Evolutionary conservation across 2,888 invertebrate species (phyloP).

Genomic region (Silvanus unidentatus): DNA sequence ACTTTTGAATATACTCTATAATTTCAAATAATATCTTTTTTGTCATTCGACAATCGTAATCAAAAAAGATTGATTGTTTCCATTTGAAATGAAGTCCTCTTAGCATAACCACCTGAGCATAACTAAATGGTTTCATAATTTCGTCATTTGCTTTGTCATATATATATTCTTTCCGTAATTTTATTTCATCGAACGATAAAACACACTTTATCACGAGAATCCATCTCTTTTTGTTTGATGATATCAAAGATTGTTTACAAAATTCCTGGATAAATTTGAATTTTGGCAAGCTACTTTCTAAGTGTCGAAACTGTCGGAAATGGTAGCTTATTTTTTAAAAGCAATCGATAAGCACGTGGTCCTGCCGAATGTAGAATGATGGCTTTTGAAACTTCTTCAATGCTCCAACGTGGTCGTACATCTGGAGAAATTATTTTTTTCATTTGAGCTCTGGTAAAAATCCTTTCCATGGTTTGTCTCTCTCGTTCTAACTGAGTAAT

Average conservation of each 20-base stretch:
- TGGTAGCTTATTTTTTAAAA: conserved; percentile 20
- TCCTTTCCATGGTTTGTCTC: too few relatives aligned
- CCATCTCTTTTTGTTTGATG: conserved; percentile 11
- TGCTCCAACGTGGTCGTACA: conserved; percentile 6
- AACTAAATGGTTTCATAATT: conserved; percentile 19
- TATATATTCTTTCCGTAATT: conserved; percentile 17
- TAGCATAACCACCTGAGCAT: conserved; percentile 26
- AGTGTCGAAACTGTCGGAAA: conserved; percentile 19
- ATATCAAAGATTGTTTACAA: conserved; percentile 13
- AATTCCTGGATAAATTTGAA: conserved; percentile 16
- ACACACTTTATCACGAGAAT: conserved; percentile 12
- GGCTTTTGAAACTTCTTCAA: conserved; percentile 19
- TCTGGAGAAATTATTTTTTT: too few relatives aligned
- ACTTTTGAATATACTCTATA: conserved; percentile 15
- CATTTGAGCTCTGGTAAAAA: too few relatives aligned
- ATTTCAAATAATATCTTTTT: conserved; percentile 16
- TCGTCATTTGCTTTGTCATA: conserved; percentile 22
- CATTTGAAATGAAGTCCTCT: conserved; percentile 23
- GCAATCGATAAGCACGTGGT: conserved; percentile 16
- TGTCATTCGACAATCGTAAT: conserved; percentile 24
- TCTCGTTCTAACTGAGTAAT: too few relatives aligned
- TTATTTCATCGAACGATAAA: conserved; percentile 27
- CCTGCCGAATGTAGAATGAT: conserved; percentile 18
- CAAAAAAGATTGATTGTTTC: conserved; percentile 29
- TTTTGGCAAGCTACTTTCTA: conserved; percentile 16